Evolutionary conservation across 2,888 invertebrate species (phyloP), one percentile per base, ranked within the genome.

Genomic region (Marasmarcha lunaedactyla): DNA sequence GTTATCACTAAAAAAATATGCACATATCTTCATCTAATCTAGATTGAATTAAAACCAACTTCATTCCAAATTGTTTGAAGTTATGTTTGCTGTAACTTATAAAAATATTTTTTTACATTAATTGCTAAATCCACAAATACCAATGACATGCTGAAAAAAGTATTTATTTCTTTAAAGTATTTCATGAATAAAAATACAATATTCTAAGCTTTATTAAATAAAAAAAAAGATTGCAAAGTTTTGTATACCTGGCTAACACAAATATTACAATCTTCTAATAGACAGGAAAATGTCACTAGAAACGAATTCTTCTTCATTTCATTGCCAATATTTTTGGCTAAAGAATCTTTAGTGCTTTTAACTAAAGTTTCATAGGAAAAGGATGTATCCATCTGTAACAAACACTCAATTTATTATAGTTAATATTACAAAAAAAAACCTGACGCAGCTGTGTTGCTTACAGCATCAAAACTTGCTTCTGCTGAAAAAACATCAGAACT

Each of bases 211-310:
- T 30, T 30, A 14, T 14, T n/a, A 25, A 36, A 13, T n/a, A n/a
- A n/a, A n/a, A n/a, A n/a, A n/a, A n/a, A n/a, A n/a, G n/a, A n/a
- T n/a, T n/a, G 41, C 40, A 38, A 30, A 15, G 34, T 14, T 33
- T 13, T 25, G 43, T 44, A 59, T 50, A 77, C 79, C 63, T 68
- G 63, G 33, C 52, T 45, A 40, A 77, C 55, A 49, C 73, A 73
- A 15, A 37, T 42, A 34, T 46, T 45, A 49, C 71, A 69, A 45
- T 78, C 65, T 38, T 63, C 51, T 39, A 81, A 37, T 2, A 69
- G 41, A 33, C 46, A 45, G 30, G 50, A 46, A 45, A 76, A 69
- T 26, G 56, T 46, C 33, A 45, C 40, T 13, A 51, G 38, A 51
- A 67, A 60, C 1, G 51, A 46, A 2, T 52, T 25, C 15, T 55